These are phyloP conservation scores for Stratiolaelaps scimitus DNA, from an alignment of 1,140 invertebrate genomes.

Conservation along the genomic window DNA sequence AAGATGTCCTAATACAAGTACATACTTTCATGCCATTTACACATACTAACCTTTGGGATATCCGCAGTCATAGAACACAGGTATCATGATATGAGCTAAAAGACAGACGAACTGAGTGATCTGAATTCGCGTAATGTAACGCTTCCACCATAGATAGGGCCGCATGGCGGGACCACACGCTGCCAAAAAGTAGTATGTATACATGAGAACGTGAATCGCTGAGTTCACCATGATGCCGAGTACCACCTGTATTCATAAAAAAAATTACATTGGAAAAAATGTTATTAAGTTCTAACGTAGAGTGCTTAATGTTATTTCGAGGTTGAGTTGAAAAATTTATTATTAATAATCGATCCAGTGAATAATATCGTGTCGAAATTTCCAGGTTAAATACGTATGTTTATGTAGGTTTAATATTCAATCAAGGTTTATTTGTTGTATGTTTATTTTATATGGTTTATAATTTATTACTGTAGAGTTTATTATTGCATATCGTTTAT, in stretches of 20 bases:
- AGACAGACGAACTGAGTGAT: conserved; percentile 34
- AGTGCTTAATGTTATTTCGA: too few relatives aligned
- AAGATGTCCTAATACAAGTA: too few relatives aligned
- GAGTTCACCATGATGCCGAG: conserved; percentile 49
- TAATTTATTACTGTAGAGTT: too few relatives aligned
- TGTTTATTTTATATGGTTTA: too few relatives aligned
- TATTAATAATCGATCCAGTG: too few relatives aligned
- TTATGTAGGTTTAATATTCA: too few relatives aligned
- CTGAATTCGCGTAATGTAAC: conserved; percentile 40
- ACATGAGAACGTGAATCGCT: conserved; percentile 65
- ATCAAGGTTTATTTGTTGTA: too few relatives aligned
- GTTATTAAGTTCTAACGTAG: background rate
- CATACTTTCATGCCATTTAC: too few relatives aligned
- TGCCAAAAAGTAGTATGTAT: conserved; percentile 57
- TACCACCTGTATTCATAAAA: conserved; percentile 47
- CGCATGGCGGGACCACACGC: conserved; percentile 44
- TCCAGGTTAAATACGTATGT: too few relatives aligned
- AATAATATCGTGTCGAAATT: too few relatives aligned
- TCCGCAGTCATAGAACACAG: conserved; percentile 18
- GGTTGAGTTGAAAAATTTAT: too few relatives aligned
- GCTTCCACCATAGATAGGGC: conserved; percentile 44
- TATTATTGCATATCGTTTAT: too few relatives aligned
- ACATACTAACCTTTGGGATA: conserved; percentile 6
- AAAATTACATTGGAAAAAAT: background rate
- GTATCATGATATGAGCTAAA: conserved; percentile 13